Evolutionary conservation across 2,888 invertebrate genomes (phyloP), one percentile per base, ranked within the genome.

Genomic region (Tetragnatha montana): DNA sequence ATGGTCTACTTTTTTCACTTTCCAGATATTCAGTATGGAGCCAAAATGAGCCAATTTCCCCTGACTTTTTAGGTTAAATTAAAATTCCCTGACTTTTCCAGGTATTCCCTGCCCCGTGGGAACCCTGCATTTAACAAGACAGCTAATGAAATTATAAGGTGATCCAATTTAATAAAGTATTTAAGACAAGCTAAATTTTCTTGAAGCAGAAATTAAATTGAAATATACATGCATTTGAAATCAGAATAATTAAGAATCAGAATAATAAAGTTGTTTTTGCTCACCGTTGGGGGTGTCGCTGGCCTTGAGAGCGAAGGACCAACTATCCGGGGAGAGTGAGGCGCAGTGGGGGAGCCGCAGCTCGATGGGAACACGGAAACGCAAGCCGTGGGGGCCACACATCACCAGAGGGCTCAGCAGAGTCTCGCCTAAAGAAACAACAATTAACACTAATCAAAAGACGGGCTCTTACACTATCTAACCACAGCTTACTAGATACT

Each of bases 361-460:
- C 92, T 98, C 97, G 93, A 98, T 97, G 82, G 98, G 98, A 93
- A 96, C 95, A 90, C 96, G 94, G 94, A 98, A 98, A 94, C 96
- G 96, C 92, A 98, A 95, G 92, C 98, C 95, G 94, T 97, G 97
- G 47, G 98, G 98, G 91, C 98, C 98, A 94, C 98, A 98, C 97
- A 98, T 98, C 93, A 98, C 98, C 93, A 98, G 95, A 90, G 98
- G 98, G 93, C 97, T 97, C 92, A 98, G 95, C 95, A 98, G 96
- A 91, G 97, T 97, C 95, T 98, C 98, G 95, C 98, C 98, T 98
- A 17, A 8, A 73, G 14, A 7, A 75, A 8, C n/a, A 19, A 49
- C 22, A 71, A 60, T 1, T 60, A 60, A 60, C 51, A 51, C 12
- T 1, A 1, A 60, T 60, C 6, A 60, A 60, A 12, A 12, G 1